phyloP scores from a whole-genome alignment of 2,797 vertebrate species.

The Melanotaenia maccullochi region DNA sequence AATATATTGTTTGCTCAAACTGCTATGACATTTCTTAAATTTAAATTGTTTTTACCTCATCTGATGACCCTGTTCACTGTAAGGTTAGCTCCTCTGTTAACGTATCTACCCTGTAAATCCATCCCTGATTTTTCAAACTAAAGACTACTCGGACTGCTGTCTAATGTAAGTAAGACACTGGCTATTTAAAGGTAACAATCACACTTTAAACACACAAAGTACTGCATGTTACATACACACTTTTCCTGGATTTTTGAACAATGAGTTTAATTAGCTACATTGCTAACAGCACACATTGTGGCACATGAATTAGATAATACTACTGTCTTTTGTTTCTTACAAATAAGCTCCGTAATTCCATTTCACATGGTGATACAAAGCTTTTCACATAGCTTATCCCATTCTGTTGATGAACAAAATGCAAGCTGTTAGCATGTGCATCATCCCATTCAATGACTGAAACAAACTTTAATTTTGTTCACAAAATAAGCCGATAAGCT shows the following conservation, averaged over 20 bases:
- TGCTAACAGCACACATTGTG: neutral
- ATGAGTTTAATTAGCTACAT: neutral
- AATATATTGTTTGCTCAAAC: neutral
- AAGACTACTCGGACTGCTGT: too few relatives aligned
- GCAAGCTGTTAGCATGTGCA: constrained; percentile 1
- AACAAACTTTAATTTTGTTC: neutral
- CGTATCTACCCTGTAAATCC: neutral
- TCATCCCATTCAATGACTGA: neutral
- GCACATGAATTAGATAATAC: neutral
- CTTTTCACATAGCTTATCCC: neutral
- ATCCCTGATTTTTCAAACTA: neutral
- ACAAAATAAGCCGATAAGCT: neutral
- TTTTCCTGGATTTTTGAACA: neutral
- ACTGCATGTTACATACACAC: neutral
- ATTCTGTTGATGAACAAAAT: neutral
- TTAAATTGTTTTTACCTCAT: neutral
- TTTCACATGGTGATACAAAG: neutral
- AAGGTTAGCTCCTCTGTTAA: neutral
- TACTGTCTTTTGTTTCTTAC: neutral
- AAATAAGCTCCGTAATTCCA: neutral
- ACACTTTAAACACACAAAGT: neutral
- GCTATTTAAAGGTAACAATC: neutral
- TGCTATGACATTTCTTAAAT: too few relatives aligned
- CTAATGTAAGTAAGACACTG: neutral
- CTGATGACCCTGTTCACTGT: too few relatives aligned